Percentiles rank a stretch among this genome's conserved stretches.
These are phyloP conservation scores for Acrocephalus kingi DNA, from an alignment of 2,113 vertebrate genomes.

Conservation along the genomic window DNA sequence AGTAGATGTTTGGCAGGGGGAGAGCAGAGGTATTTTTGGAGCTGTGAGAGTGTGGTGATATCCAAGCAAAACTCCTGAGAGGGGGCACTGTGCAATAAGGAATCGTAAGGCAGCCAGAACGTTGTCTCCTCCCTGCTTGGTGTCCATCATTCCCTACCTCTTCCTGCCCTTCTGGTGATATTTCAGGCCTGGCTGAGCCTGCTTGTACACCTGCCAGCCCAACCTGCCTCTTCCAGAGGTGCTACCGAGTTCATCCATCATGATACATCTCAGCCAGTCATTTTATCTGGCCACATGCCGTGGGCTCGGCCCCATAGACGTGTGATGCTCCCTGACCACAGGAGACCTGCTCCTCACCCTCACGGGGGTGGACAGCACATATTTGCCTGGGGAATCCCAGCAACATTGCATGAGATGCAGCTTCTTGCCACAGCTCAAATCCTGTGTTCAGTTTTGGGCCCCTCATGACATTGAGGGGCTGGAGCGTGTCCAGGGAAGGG, in stretches of 20 bases:
- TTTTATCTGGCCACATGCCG: rapidly evolving
- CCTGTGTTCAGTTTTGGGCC: neutral
- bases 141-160: neutral
- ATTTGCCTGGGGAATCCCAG: neutral
- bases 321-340: neutral
- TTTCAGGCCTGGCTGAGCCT: neutral
- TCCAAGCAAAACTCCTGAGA: neutral
- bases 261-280: neutral
- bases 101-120: rapidly evolving
- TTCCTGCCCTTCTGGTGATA: neutral
- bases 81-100: neutral
- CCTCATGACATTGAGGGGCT: neutral
- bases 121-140: neutral
- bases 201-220: neutral
- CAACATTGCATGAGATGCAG: neutral
- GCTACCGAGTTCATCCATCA: neutral
- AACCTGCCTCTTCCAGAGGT: neutral
- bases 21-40: neutral
- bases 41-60: neutral
- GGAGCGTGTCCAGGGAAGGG: rapidly evolving
- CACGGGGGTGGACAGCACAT: rapidly evolving
- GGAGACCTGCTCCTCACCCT: neutral
- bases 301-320: rapidly evolving
- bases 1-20: no score
- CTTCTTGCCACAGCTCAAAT: neutral